Base-by-base conservation (phyloP, 1,140 invertebrate genomes). In the Panulirus ornatus region DNA sequence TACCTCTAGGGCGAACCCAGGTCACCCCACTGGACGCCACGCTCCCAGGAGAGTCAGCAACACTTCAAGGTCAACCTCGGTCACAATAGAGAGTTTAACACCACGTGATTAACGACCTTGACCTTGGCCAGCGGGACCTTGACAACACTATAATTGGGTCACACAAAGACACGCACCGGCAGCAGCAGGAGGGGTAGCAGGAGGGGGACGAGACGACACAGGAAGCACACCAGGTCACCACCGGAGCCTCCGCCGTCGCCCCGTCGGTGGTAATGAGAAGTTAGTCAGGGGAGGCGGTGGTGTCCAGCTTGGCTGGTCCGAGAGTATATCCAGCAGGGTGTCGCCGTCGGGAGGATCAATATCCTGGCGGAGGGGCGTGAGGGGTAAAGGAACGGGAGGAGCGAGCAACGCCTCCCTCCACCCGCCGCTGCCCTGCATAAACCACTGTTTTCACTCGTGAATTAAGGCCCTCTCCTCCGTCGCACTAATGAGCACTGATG, bases 401-500 rank as follows among this genome's bases (percentile, higher is more conserved):
- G 71, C 66, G 66, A 75, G 30, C 58, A 38, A 38, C 83, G 63
- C 34, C 66, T 75, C 84, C 84, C 44, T 85, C 84, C 84, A 75
- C 70, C 84, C 84, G 70, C 84, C 70, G 40, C 84, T 85, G 84
- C 40, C 47, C 84, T 75, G 84, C 84, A 85, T 85, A 85, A 85
- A 85, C 84, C 84, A 85, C 84, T 85, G 84, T 85, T 85, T 85
- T 85, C 84, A 75, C 84, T 85, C 84, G 84, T 85, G 84, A 85
- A 85, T 85, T 85, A 85, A 85, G 84, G 84, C 70, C 44, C 84
- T 85, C 84, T 51, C 42, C 84, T 85, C 66, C 84, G 58, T 27
- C 82, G 54, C 63, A 84, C 82, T 84, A 84, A 84, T 86, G 70
- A 76, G 84, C 47, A 47, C 84, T 86, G 70, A 76, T 75, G 73